Evolutionary conservation across 2,113 vertebrate genomes (phyloP).

Genomic region (Saguinus midas): DNA sequence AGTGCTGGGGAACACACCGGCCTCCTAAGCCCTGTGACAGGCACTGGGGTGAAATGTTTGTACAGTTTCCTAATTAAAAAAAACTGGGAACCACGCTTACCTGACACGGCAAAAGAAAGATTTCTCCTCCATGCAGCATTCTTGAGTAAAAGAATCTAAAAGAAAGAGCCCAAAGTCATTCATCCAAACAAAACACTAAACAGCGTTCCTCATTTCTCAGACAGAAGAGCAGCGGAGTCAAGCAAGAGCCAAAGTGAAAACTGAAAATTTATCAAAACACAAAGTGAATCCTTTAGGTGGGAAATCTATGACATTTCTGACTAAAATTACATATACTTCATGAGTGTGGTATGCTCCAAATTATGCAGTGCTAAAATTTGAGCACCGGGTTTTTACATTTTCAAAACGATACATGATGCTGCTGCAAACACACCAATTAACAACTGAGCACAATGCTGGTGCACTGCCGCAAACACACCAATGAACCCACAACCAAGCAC

Average conservation of each 20-base stretch:
- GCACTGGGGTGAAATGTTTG: accelerated
- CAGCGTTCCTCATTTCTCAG: accelerated
- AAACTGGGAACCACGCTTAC: conserved; percentile 78
- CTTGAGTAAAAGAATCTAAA: conserved; percentile 90
- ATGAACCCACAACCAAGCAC: accelerated
- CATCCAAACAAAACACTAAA: accelerated
- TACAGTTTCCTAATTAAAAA: background rate
- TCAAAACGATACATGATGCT: accelerated
- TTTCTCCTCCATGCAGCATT: conserved; percentile 94
- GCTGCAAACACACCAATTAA: accelerated
- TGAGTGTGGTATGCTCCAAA: accelerated
- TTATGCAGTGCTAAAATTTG: accelerated
- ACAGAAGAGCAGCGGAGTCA: accelerated
- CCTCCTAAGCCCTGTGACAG: accelerated
- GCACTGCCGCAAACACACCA: no score
- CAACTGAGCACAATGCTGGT: no score
- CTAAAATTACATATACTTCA: accelerated
- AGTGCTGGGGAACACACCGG: accelerated
- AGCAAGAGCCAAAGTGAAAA: accelerated
- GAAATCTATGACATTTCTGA: no score
- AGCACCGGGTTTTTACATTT: no score
- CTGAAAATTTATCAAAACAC: accelerated
- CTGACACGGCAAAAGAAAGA: conserved; percentile 98
- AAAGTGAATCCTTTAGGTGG: accelerated
- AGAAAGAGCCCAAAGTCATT: background rate